phyloP scores from a whole-genome alignment of 2,888 invertebrate species.

The Idaea straminata region DNA sequence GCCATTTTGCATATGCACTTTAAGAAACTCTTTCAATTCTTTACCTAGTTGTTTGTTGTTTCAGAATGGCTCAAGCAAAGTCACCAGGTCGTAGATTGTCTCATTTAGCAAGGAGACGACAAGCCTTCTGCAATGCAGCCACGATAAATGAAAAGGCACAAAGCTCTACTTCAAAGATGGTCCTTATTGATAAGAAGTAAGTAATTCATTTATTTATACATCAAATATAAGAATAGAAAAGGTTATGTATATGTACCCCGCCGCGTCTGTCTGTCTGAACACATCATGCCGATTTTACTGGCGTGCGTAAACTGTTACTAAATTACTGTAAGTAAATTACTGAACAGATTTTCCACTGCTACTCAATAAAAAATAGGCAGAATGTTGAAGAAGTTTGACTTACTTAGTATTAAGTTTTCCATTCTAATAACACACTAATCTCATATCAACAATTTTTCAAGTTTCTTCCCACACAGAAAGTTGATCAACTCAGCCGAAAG shows the following conservation, averaged over 20 bases:
- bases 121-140: conserved; percentile 86
- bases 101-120: conserved; percentile 87
- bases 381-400: too few species aligned
- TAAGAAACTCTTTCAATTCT: too few species aligned
- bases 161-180: conserved; percentile 76
- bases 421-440: conserved; percentile 29
- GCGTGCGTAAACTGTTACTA: too few species aligned
- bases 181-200: conserved; percentile 84
- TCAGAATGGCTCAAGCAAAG: conserved; percentile 72
- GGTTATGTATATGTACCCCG: too few species aligned
- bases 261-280: too few species aligned
- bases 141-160: conserved; percentile 71
- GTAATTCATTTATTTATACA: conserved; percentile 31
- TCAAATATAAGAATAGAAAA: too few species aligned
- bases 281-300: too few species aligned
- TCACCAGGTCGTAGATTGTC: conserved; percentile 89
- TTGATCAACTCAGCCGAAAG: conserved; percentile 63
- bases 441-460: conserved; percentile 47
- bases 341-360: too few species aligned
- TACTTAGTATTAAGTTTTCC: conserved; percentile 4
- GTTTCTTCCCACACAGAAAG: conserved; percentile 77
- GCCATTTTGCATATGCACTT: too few species aligned
- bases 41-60: conserved; percentile 2
- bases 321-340: too few species aligned
- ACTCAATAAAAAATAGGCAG: too few species aligned